Conservation (phyloP, 2,797 vertebrate species). For the Acipenser oxyrinchus region DNA sequence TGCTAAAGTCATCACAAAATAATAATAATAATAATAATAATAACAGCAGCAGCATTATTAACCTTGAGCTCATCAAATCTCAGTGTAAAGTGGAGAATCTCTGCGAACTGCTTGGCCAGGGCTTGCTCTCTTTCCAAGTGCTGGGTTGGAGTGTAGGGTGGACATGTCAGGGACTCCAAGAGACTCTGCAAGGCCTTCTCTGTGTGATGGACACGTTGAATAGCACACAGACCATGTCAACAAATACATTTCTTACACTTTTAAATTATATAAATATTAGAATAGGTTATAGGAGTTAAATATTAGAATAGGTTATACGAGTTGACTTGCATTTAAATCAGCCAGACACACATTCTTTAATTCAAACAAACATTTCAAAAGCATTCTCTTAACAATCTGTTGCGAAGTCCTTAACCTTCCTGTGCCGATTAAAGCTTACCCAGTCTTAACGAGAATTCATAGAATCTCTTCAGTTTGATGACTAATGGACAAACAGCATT, state of each 20-base stretch:
- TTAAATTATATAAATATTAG: too few relatives aligned
- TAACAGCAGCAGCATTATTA: background rate
- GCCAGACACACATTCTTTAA: too few relatives aligned
- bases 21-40: background rate
- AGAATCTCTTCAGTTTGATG: conserved; percentile 90
- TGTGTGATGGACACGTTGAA: conserved; percentile 25
- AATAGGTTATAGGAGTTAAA: too few relatives aligned
- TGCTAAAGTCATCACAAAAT: too few relatives aligned
- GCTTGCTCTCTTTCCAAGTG: conserved; percentile 95
- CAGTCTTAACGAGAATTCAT: conserved; percentile 88
- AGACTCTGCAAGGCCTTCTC: conserved; percentile 88
- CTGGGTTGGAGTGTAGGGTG: conserved; percentile 87
- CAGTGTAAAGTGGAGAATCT: conserved; percentile 96
- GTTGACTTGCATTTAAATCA: too few relatives aligned
- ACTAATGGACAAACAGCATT: conserved; percentile 92
- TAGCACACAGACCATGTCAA: background rate
- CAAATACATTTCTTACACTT: too few relatives aligned
- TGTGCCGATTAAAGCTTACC: conserved; percentile 52
- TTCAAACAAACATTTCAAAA: too few relatives aligned
- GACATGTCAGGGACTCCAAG: conserved; percentile 82
- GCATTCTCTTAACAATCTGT: too few relatives aligned
- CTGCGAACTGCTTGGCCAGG: conserved; percentile 91
- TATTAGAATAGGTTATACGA: too few relatives aligned
- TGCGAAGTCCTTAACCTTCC: background rate
- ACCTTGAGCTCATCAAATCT: conserved; percentile 98